These are phyloP conservation scores for Ochotona curzoniae DNA, from an alignment of 2,113 vertebrate species.

Conservation along the genomic window DNA sequence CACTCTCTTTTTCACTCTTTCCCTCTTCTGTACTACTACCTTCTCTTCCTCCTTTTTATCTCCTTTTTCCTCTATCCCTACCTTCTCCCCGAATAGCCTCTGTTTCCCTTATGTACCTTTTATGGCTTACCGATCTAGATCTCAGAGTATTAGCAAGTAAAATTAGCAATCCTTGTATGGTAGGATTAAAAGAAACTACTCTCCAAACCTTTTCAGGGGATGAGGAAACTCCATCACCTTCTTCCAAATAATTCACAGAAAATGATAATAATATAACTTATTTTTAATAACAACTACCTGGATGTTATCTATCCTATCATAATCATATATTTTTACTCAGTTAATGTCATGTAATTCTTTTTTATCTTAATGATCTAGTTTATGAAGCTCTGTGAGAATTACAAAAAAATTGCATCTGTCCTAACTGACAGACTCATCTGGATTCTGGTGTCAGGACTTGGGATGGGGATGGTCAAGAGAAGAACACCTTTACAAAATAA, in stretches of 20 bases:
- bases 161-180: background rate
- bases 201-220: background rate
- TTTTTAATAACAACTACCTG: background rate
- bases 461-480: background rate
- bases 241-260: background rate
- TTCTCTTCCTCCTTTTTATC: background rate
- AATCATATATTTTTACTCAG: slow-evolving; percentile 8
- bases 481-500: background rate
- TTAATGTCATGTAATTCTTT: background rate
- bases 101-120: background rate
- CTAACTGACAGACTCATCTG: background rate
- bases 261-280: background rate
- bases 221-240: background rate
- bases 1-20: fast-evolving
- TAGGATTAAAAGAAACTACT: background rate
- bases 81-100: background rate
- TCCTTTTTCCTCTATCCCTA: background rate
- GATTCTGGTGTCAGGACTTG: background rate
- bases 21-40: background rate
- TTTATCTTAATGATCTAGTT: background rate
- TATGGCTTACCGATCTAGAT: background rate
- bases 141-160: background rate
- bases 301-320: background rate
- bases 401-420: background rate
- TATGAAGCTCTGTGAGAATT: background rate